These are phyloP conservation scores for Notoglanidium macrostoma DNA, from an alignment of 2,797 vertebrate species.

Conservation along the genomic window DNA sequence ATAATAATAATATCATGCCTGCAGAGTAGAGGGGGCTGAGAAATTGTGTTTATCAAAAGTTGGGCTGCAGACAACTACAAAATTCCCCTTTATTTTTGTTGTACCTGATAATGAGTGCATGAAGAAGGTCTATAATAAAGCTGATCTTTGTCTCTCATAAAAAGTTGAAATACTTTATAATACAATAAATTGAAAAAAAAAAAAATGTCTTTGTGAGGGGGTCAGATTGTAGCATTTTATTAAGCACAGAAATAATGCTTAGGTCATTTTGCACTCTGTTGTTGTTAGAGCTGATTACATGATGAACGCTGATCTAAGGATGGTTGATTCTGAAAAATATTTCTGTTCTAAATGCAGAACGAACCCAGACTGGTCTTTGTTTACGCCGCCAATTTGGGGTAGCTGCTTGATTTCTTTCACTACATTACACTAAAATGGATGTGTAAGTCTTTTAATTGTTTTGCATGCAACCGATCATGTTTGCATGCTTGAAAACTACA, in stretches of 20 bases:
- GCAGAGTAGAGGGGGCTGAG: neutral
- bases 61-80: neutral
- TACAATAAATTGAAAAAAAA: neutral
- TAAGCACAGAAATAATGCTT: constrained; percentile 30
- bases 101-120: neutral
- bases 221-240: constrained; percentile 37
- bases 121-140: neutral
- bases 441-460: constrained; percentile 23
- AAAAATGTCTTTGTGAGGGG: neutral
- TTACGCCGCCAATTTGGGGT: neutral
- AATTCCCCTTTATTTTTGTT: neutral
- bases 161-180: neutral
- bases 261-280: constrained; percentile 33
- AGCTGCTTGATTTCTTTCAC: constrained; percentile 9
- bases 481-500: constrained; percentile 47
- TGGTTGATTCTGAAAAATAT: neutral
- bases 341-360: neutral
- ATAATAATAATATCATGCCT: neutral
- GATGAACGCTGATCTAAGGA: constrained; percentile 4
- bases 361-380: neutral
- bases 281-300: constrained; percentile 18
- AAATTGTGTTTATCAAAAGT: neutral
- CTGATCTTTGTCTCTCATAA: neutral
- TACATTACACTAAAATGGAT: constrained; percentile 10
- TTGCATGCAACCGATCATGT: constrained; percentile 53